These are phyloP conservation scores for Megamerina dolium DNA, from an alignment of 2,888 invertebrate species.

Conservation along the genomic window DNA sequence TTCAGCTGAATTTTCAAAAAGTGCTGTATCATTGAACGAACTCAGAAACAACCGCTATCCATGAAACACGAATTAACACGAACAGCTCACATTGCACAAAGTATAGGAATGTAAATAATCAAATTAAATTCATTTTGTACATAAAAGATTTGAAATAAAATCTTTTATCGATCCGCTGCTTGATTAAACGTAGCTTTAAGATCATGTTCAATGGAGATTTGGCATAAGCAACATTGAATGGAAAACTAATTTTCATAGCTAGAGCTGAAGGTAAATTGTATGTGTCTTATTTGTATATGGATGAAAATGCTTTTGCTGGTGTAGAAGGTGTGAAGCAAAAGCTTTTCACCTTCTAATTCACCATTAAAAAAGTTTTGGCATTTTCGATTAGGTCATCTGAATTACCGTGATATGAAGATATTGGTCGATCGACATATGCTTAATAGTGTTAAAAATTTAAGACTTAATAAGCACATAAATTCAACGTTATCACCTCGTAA, in stretches of 20 bases:
- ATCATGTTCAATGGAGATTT: neutral
- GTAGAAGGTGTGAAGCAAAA: neutral
- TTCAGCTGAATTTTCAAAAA: too few species aligned
- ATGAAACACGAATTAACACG: too few species aligned
- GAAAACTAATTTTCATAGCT: neutral
- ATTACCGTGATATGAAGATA: neutral
- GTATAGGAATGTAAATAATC: too few species aligned
- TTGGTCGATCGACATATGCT: neutral
- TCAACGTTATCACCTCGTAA: neutral
- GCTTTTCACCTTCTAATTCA: neutral
- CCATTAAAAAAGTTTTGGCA: slow-evolving; percentile 1
- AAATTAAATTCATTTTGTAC: too few species aligned
- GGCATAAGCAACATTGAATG: neutral
- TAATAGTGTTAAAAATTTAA: neutral
- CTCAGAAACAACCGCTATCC: too few species aligned
- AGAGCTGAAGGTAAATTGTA: slow-evolving; percentile 1
- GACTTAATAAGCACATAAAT: slow-evolving; percentile 1
- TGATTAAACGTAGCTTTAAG: neutral
- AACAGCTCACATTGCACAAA: too few species aligned
- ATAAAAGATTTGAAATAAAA: too few species aligned
- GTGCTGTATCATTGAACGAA: too few species aligned
- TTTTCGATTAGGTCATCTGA: slow-evolving; percentile 1
- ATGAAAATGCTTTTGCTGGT: neutral
- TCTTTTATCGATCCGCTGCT: slow-evolving; percentile 1
- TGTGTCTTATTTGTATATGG: neutral